Base-by-base conservation (phyloP, 2,888 invertebrate genomes). In the Latrodectus elegans region DNA sequence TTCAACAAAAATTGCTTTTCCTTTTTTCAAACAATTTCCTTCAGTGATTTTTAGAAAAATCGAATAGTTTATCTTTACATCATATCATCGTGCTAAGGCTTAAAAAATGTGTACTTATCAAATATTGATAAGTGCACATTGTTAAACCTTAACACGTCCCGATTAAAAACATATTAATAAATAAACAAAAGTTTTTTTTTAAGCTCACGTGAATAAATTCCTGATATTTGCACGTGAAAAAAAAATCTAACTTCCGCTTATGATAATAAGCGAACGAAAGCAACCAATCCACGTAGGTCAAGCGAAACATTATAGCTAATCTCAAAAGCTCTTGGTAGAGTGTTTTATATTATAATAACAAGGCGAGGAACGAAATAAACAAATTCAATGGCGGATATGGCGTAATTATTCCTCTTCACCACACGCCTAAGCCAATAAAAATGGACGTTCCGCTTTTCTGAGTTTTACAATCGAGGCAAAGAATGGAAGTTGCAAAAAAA, bases 211-310 rank as follows among this genome's bases (percentile, higher is more conserved):
- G 38, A 38, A 38, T 1, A 38, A 38, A 38, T 6, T 6, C 38
- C 38, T 38, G 38, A 38, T 38, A 38, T 38, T 38, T 4, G 38
- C 6, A 38, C 38, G 6, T 38, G n/a, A 60, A 10, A 60, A 60
- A 60, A 60, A 10, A 60, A 60, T 15, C 72, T 60, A 51, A 55
- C 73, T 84, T 84, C 84, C 78, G 74, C 17, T 72, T 84, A 84
- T 78, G 73, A 52, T 78, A 84, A 84, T 78, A 15, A 49, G 22
- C 53, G 11, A 22, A 68, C 53, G 22, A 49, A 77, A 72, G 12
- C 72, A 78, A 14, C 84, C 84, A 84, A 78, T 84, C 84, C 53
- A n/a, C n/a, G 72, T 22, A 67, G 72, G 12, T 67, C 78, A 78
- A 77, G 53, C 84, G 78, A 78, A 78, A 53, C 75, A 38, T 55